phyloP scores from a whole-genome alignment of 1,140 invertebrate species.

The Zaprionus africanus region DNA sequence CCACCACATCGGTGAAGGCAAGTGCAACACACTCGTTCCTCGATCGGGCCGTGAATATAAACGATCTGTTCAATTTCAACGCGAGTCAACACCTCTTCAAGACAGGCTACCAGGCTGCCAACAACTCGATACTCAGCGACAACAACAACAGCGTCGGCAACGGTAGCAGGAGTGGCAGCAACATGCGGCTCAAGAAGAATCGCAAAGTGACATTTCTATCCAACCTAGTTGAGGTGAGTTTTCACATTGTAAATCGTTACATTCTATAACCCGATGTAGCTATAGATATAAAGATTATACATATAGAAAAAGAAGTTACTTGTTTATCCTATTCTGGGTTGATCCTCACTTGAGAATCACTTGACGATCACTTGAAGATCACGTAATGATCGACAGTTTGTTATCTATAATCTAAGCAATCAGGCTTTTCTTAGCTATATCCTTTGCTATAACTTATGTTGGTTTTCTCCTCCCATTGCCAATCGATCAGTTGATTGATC shows the following conservation, averaged over 20 bases:
- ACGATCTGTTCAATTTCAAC: slow-evolving; percentile 71
- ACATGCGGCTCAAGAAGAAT: slow-evolving; percentile 82
- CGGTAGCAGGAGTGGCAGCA: slow-evolving; percentile 45
- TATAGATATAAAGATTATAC: neutral
- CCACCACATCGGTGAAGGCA: slow-evolving; percentile 54
- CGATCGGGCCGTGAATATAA: slow-evolving; percentile 53
- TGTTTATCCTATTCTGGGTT: neutral
- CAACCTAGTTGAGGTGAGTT: slow-evolving; percentile 79
- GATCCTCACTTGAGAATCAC: neutral
- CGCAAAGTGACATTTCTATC: slow-evolving; percentile 80
- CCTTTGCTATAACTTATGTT: neutral
- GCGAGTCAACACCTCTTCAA: slow-evolving; percentile 64
- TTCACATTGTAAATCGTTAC: neutral
- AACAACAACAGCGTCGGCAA: slow-evolving; percentile 32
- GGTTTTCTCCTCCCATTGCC: neutral
- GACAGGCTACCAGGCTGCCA: slow-evolving; percentile 20
- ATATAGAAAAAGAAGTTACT: neutral
- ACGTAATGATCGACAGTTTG: neutral
- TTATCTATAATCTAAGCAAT: neutral
- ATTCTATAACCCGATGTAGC: neutral
- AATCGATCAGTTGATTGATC: slow-evolving; percentile 47
- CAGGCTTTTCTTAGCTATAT: neutral
- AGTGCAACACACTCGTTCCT: slow-evolving; percentile 57
- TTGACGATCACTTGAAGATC: neutral
- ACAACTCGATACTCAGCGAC: slow-evolving; percentile 8